phyloP scores from a whole-genome alignment of 2,113 vertebrate species.

The Leuciscus idus region DNA sequence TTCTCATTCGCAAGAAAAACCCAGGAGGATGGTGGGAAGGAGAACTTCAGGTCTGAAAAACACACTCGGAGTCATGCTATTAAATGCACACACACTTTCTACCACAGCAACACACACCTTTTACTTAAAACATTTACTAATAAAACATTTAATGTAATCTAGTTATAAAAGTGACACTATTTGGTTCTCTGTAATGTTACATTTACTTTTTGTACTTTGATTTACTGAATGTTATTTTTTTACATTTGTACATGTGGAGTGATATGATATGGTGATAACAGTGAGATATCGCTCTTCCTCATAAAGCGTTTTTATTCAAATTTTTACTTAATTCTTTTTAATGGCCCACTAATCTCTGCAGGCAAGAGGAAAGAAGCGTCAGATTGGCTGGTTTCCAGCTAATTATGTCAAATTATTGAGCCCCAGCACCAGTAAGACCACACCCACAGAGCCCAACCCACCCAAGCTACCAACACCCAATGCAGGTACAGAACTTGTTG shows the following conservation, averaged over 20 bases:
- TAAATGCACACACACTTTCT: not conserved
- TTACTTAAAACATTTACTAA: not conserved
- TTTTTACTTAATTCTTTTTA: not conserved
- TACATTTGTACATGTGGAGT: not conserved
- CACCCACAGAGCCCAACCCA: constrained; percentile 87
- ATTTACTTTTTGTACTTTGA: not conserved
- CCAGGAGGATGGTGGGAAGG: constrained; percentile 99
- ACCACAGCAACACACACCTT: not conserved
- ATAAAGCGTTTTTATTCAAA: not conserved
- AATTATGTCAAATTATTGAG: constrained; percentile 98
- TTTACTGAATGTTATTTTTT: not conserved
- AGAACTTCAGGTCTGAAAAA: constrained; percentile 88
- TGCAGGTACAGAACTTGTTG: constrained; percentile 75
- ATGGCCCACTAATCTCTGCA: constrained; percentile 56
- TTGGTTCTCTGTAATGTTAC: not conserved
- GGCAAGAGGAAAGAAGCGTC: constrained; percentile 96
- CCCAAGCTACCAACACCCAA: constrained; percentile 80
- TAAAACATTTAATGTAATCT: not conserved
- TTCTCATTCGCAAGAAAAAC: constrained; percentile 97
- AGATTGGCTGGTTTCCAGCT: constrained; percentile 98
- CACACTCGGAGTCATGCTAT: constrained; percentile 5
- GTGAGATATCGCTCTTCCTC: not conserved
- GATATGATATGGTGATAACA: not conserved
- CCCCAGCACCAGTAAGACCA: constrained; percentile 95
- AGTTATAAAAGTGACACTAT: not conserved